These are phyloP conservation scores for Tyria jacobaeae DNA, from an alignment of 2,888 invertebrate genomes.

Conservation along the genomic window DNA sequence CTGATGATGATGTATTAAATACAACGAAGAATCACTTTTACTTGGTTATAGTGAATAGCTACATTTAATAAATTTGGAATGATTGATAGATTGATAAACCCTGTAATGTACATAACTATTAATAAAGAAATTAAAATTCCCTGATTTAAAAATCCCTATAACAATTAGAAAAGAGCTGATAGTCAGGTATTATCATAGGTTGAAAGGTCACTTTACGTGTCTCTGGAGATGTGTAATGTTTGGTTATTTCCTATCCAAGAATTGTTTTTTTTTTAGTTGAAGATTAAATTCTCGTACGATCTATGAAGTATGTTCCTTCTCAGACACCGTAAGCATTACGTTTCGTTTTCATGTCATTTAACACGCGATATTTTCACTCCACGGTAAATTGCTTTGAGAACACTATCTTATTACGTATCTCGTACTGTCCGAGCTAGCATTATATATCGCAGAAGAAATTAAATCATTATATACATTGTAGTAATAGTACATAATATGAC, in stretches of 20 bases:
- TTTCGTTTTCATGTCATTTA: background rate
- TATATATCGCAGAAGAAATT: background rate
- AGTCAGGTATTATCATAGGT: background rate
- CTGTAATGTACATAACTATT: no score
- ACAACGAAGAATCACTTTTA: background rate
- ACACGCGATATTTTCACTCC: constrained; percentile 41
- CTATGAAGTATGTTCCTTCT: background rate
- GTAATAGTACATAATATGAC: background rate
- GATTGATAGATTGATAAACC: no score
- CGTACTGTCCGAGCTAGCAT: constrained; percentile 2
- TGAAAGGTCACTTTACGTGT: background rate
- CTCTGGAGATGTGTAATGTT: background rate
- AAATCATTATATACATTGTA: background rate
- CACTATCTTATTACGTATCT: constrained; percentile 12
- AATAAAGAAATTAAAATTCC: no score
- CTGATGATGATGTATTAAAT: background rate
- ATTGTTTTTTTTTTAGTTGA: background rate
- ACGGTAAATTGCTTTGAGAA: background rate
- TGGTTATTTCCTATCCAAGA: background rate
- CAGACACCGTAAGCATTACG: background rate
- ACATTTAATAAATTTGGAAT: no score
- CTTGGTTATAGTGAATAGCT: background rate
- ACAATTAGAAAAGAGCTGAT: no score
- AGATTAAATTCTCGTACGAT: background rate
- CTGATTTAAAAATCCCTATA: no score